phyloP scores from a whole-genome alignment of 1,140 invertebrate genomes.

The Arion vulgaris region DNA sequence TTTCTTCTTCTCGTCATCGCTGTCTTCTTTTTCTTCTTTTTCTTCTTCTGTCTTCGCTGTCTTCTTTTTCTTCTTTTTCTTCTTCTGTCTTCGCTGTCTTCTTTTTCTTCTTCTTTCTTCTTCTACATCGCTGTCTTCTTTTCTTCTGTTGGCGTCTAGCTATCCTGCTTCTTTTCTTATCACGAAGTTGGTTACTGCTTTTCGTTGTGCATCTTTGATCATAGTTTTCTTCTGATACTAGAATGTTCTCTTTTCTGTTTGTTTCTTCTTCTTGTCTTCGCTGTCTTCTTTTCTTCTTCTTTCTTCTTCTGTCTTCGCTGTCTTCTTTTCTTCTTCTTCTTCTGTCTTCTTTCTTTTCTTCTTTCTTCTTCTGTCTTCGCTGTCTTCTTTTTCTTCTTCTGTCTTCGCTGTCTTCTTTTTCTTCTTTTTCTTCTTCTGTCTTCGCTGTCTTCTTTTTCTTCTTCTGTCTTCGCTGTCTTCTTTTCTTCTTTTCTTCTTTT shows the following conservation, averaged over 20 bases:
- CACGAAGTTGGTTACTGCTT: too few species aligned
- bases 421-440: not conserved
- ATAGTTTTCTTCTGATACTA: not conserved
- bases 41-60: too few species aligned
- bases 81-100: too few species aligned
- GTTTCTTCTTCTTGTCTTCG: not conserved
- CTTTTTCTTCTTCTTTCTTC: not conserved
- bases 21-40: not conserved
- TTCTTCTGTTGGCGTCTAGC: not conserved
- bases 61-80: not conserved
- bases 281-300: not conserved
- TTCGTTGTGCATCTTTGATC: not conserved
- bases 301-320: not conserved
- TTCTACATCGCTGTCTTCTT: not conserved
- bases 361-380: not conserved
- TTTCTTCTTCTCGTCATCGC: not conserved
- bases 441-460: not conserved
- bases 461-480: not conserved
- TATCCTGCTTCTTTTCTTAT: not conserved
- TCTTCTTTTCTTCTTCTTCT: not conserved
- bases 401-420: not conserved
- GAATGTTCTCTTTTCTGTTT: not conserved
- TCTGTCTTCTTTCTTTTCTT: not conserved
- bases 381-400: not conserved
- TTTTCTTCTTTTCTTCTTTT: not conserved